These are phyloP conservation scores for Ophioninae sp. DNA, from an alignment of 2,888 invertebrate genomes.

Conservation along the genomic window DNA sequence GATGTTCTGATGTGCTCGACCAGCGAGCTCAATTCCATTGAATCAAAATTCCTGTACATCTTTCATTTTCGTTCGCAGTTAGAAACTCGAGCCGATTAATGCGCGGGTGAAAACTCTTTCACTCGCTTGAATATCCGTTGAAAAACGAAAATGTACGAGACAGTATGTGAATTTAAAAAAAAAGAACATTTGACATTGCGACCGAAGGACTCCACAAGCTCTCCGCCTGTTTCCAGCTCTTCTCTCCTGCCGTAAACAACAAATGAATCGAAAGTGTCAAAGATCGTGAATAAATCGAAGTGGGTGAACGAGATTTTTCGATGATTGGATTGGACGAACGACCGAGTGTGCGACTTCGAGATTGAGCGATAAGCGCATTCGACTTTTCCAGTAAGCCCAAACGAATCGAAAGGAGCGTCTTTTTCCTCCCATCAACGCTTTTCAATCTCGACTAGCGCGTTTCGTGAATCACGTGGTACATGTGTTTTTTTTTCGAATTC, in stretches of 20 bases:
- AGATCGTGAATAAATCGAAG: background rate
- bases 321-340: background rate
- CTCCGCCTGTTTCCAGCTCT: background rate
- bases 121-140: background rate
- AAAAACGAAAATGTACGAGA: background rate
- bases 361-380: slow-evolving; percentile 8
- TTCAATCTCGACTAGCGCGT: background rate
- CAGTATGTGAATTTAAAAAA: background rate
- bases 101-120: no score
- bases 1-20: slow-evolving; percentile 40
- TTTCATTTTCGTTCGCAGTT: background rate
- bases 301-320: background rate
- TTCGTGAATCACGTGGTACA: background rate
- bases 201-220: background rate
- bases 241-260: background rate
- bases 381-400: background rate
- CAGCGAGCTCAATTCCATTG: slow-evolving; percentile 40
- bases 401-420: background rate
- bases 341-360: background rate
- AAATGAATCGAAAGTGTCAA: background rate
- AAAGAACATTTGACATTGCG: background rate
- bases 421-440: background rate
- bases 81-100: background rate
- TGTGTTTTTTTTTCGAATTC: background rate
- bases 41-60: slow-evolving; percentile 12